These are phyloP conservation scores for Pelobates cultripes DNA, from an alignment of 2,797 vertebrate genomes.

Conservation along the genomic window DNA sequence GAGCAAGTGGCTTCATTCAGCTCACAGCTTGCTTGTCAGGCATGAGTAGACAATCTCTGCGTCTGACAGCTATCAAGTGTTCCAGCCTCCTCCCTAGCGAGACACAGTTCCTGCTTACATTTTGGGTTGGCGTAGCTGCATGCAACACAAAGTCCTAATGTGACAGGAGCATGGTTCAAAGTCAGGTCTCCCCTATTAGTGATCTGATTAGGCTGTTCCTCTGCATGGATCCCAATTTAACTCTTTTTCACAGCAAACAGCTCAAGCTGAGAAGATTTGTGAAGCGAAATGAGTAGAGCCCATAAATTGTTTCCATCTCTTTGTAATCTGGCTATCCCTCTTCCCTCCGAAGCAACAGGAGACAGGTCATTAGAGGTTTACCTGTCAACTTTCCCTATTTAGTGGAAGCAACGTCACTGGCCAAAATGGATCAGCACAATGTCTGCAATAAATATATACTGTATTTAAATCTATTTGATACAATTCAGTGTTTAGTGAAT, in stretches of 20 bases:
- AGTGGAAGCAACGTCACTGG: conserved; percentile 4
- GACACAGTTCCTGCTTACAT: conserved; percentile 25
- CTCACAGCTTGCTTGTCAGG: conserved; percentile 37
- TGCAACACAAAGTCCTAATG: conserved; percentile 26
- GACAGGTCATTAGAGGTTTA: conserved; percentile 64
- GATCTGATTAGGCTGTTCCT: conserved; percentile 59
- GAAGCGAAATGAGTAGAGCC: conserved; percentile 60
- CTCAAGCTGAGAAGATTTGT: conserved; percentile 50
- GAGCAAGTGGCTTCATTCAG: conserved; percentile 55
- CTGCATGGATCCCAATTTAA: conserved; percentile 62
- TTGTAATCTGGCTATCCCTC: conserved; percentile 27
- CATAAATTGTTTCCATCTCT: conserved; percentile 55
- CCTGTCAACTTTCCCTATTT: conserved; percentile 59
- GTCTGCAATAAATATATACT: too few relatives aligned
- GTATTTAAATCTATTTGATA: too few relatives aligned
- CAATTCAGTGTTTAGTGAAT: too few relatives aligned
- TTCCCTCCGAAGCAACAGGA: conserved; percentile 60
- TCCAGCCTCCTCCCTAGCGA: not conserved
- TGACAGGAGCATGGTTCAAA: conserved; percentile 56
- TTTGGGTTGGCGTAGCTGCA: conserved; percentile 30
- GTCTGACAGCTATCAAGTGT: conserved; percentile 38
- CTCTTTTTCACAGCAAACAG: conserved; percentile 53
- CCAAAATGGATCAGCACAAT: too few relatives aligned
- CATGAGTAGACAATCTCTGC: conserved; percentile 58
- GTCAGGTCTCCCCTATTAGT: conserved; percentile 58